phyloP scores from a whole-genome alignment of 1,140 invertebrate genomes.

The Antheraea mylitta region DNA sequence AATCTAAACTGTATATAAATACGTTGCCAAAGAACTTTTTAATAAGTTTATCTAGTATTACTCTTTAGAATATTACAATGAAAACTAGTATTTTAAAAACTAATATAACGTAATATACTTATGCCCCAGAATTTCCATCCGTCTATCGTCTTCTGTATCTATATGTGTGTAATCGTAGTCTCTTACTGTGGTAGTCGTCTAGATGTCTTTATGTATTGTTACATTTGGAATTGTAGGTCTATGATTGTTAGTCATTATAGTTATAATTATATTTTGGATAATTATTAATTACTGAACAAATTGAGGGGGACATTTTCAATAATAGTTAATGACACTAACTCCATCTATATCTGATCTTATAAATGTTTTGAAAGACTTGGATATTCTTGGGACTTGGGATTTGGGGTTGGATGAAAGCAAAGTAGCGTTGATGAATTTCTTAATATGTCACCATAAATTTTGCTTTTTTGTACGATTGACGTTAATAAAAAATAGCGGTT shows the following conservation, averaged over 20 bases:
- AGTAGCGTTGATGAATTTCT: too few species aligned
- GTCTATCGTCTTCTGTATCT: constrained; percentile 76
- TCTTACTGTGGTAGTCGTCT: constrained; percentile 54
- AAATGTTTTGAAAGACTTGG: too few species aligned
- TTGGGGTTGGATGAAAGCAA: too few species aligned
- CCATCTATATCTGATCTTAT: too few species aligned
- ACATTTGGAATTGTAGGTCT: constrained; percentile 34
- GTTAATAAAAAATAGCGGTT: too few species aligned
- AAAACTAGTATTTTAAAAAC: constrained; percentile 53
- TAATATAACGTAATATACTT: constrained; percentile 57
- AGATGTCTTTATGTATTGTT: constrained; percentile 43
- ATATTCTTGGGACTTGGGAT: too few species aligned
- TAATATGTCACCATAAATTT: too few species aligned
- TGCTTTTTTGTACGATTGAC: too few species aligned
- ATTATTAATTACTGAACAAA: too few species aligned
- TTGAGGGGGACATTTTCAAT: too few species aligned
- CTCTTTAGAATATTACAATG: constrained; percentile 45
- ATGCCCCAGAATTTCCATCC: constrained; percentile 80
- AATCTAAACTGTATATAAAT: constrained; percentile 11
- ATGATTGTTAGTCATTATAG: background rate
- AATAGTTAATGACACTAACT: too few species aligned
- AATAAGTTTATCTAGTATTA: constrained; percentile 30
- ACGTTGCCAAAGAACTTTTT: constrained; percentile 49
- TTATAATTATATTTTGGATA: too few species aligned
- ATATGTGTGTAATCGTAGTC: constrained; percentile 67